A percentile compares a stretch with the other conserved stretches of the same genome.
Conservation (phyloP, 2,888 invertebrate genomes). For the Pterostichus madidus region DNA sequence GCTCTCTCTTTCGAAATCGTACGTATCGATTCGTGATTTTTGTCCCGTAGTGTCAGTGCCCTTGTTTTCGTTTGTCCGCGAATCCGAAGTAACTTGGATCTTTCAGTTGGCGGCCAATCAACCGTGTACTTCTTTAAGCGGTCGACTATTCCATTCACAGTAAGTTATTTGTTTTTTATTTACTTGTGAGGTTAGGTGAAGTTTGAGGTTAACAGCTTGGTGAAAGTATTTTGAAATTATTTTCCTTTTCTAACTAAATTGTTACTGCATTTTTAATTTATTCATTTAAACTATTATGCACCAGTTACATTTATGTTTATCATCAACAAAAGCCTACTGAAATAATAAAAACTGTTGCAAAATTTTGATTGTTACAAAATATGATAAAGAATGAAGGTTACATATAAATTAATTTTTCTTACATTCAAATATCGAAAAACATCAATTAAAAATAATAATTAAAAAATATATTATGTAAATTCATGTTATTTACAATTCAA, state of each 20-base stretch:
- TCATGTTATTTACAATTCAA: neutral
- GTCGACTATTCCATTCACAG: conserved; percentile 22
- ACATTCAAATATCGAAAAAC: no score
- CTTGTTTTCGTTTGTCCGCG: neutral
- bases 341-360: conserved; percentile 4
- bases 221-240: conserved; percentile 34
- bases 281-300: no score
- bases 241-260: neutral
- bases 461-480: neutral
- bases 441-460: no score
- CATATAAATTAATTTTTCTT: no score
- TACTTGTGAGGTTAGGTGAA: conserved; percentile 13
- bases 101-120: conserved; percentile 23
- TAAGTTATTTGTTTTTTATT: conserved; percentile 7
- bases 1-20: conserved; percentile 1
- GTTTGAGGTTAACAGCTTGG: conserved; percentile 14
- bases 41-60: conserved; percentile 25
- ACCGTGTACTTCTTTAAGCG: neutral
- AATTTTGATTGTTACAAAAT: neutral
- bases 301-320: neutral
- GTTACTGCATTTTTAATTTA: neutral
- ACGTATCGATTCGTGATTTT: conserved; percentile 49
- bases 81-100: conserved; percentile 11
- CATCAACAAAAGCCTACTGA: neutral
- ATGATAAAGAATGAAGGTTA: conserved; percentile 3